Base-by-base conservation (phyloP, 1,140 invertebrate genomes). In the Pachyrhynchus sulphureomaculatus region DNA sequence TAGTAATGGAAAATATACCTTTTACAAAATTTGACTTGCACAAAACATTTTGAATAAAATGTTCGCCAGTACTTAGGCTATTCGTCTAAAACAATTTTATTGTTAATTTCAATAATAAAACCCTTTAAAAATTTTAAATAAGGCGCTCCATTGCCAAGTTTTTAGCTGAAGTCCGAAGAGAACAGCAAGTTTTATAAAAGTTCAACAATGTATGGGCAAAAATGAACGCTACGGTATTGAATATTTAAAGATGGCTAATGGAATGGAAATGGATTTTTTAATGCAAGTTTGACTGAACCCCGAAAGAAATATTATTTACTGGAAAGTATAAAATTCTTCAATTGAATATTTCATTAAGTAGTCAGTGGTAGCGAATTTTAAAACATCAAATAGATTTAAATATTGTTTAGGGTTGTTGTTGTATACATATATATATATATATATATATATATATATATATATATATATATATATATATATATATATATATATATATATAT, bases 251-350 rank as follows among this genome's bases (percentile, higher is more conserved):
- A 61, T 54, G 15, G 26, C 59, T 61, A 61, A 61, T 61, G 59
- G 59, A 61, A 61, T 61, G 59, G 39, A 61, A 61, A 61, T 61
- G 49, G 59, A 61, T 51, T 60, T 61, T 60, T 60, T 61, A 53
- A 53, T 61, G 34, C 23, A n/a, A 42, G 18, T 26, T 51, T 33
- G 23, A 33, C 44, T 51, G 36, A n/a, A 37, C 36, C 29, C 32
- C 48, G 44, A 53, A 52, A 18, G 57, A 52, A 60, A 58, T 58
- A 49, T 48, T 58, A 48, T 49, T 58, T 57, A 45, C 15, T 29
- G 21, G 4, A n/a, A n/a, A 39, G 24, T 58, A 37, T 24, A 48
- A 49, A 48, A 49, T 26, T 48, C 37, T 29, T 23, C 2, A 24
- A 4, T 9, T 51, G 20, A 60, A 60, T 51, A 51, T 60, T 60